These are phyloP conservation scores for Sepiola atlantica DNA, from an alignment of 2,888 invertebrate genomes.

Conservation along the genomic window DNA sequence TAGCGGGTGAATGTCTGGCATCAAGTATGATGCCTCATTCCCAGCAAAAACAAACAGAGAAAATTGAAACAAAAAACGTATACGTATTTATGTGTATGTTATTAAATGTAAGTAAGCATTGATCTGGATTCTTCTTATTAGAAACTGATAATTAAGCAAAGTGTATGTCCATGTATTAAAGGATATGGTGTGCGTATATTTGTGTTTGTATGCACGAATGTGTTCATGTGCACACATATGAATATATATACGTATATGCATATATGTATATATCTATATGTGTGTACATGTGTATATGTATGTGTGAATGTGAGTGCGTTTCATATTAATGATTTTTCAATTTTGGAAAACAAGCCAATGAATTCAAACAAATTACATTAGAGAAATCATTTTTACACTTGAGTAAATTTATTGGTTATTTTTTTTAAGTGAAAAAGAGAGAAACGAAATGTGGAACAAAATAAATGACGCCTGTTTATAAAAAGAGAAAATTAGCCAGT, in stretches of 20 bases:
- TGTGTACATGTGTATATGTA: not conserved
- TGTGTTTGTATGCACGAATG: no score
- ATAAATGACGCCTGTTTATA: constrained; percentile 32
- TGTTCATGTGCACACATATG: no score
- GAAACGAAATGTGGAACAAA: not conserved
- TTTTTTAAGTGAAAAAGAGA: not conserved
- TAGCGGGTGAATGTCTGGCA: no score
- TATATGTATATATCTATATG: not conserved
- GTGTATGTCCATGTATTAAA: not conserved
- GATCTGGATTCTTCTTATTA: not conserved
- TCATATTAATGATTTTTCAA: constrained; percentile 23
- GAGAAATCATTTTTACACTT: constrained; percentile 21
- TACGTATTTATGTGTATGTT: not conserved
- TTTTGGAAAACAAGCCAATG: constrained; percentile 11
- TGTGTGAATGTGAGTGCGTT: not conserved
- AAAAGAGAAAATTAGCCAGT: constrained; percentile 6
- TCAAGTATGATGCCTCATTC: no score
- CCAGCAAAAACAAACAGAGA: no score
- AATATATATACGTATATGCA: not conserved
- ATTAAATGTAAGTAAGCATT: not conserved
- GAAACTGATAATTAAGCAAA: not conserved
- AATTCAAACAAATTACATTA: constrained; percentile 21
- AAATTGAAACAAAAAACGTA: no score
- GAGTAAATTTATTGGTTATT: constrained; percentile 9
- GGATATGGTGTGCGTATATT: no score